A percentile compares a stretch with the other conserved stretches of the same genome.
Conservation (phyloP, 2,888 invertebrate species). For the Isotomurus palustris region DNA sequence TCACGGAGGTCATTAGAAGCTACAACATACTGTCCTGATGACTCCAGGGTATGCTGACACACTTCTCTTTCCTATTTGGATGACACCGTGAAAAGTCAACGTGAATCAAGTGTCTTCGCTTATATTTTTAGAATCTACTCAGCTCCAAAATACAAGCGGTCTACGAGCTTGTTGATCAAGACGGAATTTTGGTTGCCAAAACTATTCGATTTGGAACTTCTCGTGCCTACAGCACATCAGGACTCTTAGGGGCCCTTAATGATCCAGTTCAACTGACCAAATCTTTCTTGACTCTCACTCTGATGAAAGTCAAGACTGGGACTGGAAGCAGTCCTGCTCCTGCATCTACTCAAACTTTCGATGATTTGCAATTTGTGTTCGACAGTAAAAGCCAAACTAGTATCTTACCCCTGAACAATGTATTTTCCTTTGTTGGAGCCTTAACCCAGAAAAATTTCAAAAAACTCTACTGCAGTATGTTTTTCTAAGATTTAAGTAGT, state of each 20-base stretch:
- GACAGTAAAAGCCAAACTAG: conserved; percentile 28
- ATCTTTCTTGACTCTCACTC: conserved; percentile 25
- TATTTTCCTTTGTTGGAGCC: conserved; percentile 32
- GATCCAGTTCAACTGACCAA: conserved; percentile 40
- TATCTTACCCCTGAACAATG: conserved; percentile 35
- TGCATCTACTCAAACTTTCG: conserved; percentile 26
- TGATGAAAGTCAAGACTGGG: conserved; percentile 22
- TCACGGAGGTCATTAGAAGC: too few species aligned
- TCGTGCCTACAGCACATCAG: conserved; percentile 30
- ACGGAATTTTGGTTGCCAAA: conserved; percentile 29
- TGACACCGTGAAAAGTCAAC: too few species aligned
- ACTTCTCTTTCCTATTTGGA: too few species aligned
- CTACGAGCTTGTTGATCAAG: conserved; percentile 33
- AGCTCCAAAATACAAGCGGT: too few species aligned
- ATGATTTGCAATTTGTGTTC: conserved; percentile 40
- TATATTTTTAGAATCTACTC: too few species aligned
- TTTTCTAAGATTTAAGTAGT: too few species aligned
- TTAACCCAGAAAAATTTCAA: conserved; percentile 40
- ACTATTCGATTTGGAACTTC: conserved; percentile 28
- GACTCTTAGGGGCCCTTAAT: too few species aligned
- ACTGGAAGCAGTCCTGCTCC: conserved; percentile 36
- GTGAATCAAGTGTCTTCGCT: too few species aligned
- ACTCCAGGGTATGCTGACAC: conserved; percentile 37
- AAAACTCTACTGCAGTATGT: conserved; percentile 26
- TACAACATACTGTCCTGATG: conserved; percentile 28